Base-by-base conservation (phyloP, 2,888 invertebrate genomes). In the Cosmia pyralina region DNA sequence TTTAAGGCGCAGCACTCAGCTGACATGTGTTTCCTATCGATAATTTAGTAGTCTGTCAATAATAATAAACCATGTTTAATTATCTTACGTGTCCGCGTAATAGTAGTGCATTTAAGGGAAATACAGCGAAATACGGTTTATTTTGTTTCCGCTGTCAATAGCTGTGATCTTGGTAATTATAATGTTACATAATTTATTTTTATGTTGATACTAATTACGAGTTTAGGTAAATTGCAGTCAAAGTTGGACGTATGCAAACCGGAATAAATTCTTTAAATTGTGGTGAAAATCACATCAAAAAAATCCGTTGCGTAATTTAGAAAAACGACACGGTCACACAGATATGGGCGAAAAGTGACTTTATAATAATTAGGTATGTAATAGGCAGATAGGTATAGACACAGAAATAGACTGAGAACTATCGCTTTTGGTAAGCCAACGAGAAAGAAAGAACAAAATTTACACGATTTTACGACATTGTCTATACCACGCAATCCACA, bases 1-100 rank as follows among this genome's bases (percentile, higher is more conserved):
- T 87, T 87, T 88, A 85, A 87, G 82, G 77, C 75, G 75, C 81
- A 79, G 81, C 63, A 74, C 79, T 76, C 75, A 74, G 64, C 75
- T 80, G 87, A 88, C 86, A 81, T 85, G 79, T 85, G 88, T 84
- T 85, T 88, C 88, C 88, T 84, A 88, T 81, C 77, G 82, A 84
- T 87, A 88, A 87, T 82, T 74, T 83, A 86, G 81, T 75, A 28
- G 59, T 46, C 77, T 79, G 83, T 88, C 88, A 87, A 88, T 87
- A 85, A 86, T 87, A 88, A 88, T 86, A 87, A 88, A 86, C 82
- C 78, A 85, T 79, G 64, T 66, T 81, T 87, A 88, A 88, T 88
- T 84, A 85, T 78, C 69, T 85, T 81, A 67, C 75, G 77, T 81
- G 72, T 76, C 58, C 28, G 68, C 58, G 48, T 84, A 84, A 85